phyloP scores from a whole-genome alignment of 1,140 invertebrate genomes.

The Drosophila ogumai region DNA sequence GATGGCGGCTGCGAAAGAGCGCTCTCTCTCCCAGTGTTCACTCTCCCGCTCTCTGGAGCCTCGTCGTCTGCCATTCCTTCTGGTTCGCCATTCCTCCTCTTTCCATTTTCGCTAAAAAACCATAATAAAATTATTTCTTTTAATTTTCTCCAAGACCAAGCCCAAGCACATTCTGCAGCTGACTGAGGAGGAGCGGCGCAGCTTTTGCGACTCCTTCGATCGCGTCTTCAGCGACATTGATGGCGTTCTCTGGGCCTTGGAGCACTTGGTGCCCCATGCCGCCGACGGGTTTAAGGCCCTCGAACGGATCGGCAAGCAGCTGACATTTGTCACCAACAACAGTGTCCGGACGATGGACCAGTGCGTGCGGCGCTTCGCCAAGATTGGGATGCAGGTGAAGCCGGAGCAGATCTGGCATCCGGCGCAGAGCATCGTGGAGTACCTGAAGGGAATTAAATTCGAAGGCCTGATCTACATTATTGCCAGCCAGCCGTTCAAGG shows the following conservation, averaged over 20 bases:
- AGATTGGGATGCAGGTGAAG: constrained; percentile 33
- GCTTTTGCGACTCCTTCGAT: constrained; percentile 85
- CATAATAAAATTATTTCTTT: background rate
- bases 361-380: constrained; percentile 65
- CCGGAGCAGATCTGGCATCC: constrained; percentile 84
- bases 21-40: too few relatives aligned
- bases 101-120: too few relatives aligned
- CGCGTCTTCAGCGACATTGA: constrained; percentile 85
- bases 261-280: constrained; percentile 85
- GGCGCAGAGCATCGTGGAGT: constrained; percentile 81
- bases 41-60: too few relatives aligned
- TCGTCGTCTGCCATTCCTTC: too few relatives aligned
- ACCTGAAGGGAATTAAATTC: constrained; percentile 85
- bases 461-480: constrained; percentile 85
- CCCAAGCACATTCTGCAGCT: constrained; percentile 57
- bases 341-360: constrained; percentile 82
- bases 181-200: constrained; percentile 56
- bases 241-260: constrained; percentile 87
- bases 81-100: too few relatives aligned
- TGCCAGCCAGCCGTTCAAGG: constrained; percentile 65
- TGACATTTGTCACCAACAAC: constrained; percentile 92
- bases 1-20: too few relatives aligned
- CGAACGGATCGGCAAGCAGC: constrained; percentile 87
- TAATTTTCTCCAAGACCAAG: constrained; percentile 4
- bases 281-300: constrained; percentile 86